phyloP scores from a whole-genome alignment of 2,888 invertebrate genomes.

The Drosophila maculinotata region DNA sequence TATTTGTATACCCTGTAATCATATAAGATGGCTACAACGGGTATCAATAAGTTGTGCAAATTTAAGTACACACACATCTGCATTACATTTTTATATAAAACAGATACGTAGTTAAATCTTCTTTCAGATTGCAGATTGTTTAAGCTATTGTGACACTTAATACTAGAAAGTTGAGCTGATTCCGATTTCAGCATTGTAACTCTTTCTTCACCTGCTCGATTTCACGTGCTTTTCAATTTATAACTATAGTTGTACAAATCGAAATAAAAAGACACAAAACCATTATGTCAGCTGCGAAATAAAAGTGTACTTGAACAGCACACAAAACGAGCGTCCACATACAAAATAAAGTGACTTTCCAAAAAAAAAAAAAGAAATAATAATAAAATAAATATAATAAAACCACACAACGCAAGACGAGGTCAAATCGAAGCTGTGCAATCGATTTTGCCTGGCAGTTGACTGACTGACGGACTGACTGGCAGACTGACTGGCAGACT shows the following conservation, averaged over 20 bases:
- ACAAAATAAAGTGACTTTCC: slow-evolving; percentile 62
- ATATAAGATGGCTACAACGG: not conserved
- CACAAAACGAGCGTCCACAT: slow-evolving; percentile 25
- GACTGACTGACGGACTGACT: slow-evolving; percentile 64
- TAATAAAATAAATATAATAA: slow-evolving; percentile 1
- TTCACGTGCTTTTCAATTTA: slow-evolving; percentile 13
- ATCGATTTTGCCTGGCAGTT: slow-evolving; percentile 67
- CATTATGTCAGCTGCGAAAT: slow-evolving; percentile 58
- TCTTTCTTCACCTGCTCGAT: not conserved
- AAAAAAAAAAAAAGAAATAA: slow-evolving; percentile 37
- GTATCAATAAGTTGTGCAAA: not conserved
- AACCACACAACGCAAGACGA: slow-evolving; percentile 50
- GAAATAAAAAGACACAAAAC: slow-evolving; percentile 48
- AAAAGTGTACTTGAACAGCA: slow-evolving; percentile 30
- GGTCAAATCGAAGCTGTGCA: slow-evolving; percentile 69
- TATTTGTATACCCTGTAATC: not conserved
- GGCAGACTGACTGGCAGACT: slow-evolving; percentile 45
- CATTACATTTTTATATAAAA: too few relatives aligned
- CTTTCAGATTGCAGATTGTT: too few relatives aligned
- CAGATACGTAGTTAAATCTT: too few relatives aligned
- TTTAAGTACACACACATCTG: too few relatives aligned
- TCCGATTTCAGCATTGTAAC: not conserved
- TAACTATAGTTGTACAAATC: slow-evolving; percentile 25
- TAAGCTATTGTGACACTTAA: too few relatives aligned
- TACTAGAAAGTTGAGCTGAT: not conserved